phyloP scores from a whole-genome alignment of 1,140 invertebrate genomes.

The Riptortus pedestris region DNA sequence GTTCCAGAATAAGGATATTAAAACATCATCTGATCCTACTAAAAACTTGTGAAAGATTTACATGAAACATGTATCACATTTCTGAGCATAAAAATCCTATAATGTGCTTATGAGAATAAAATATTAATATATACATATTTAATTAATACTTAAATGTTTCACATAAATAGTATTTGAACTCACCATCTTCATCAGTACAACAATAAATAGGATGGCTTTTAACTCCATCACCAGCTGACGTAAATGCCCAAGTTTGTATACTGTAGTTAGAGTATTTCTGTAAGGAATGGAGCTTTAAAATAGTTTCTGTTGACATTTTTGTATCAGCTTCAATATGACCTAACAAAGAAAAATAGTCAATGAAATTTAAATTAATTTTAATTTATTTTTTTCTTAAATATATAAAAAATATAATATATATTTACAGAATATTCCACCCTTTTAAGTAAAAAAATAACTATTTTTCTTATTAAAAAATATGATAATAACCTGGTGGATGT shows the following conservation, averaged over 20 bases:
- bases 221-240: slow-evolving; percentile 45
- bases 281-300: slow-evolving; percentile 34
- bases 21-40: too few species aligned
- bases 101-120: too few species aligned
- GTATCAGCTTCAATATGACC: slow-evolving; percentile 32
- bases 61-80: too few species aligned
- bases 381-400: background rate
- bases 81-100: too few species aligned
- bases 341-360: slow-evolving; percentile 12
- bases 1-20: too few species aligned
- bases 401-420: background rate
- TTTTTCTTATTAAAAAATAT: background rate
- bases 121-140: too few species aligned
- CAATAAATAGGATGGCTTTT: slow-evolving; percentile 42
- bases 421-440: background rate
- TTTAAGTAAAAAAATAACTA: background rate
- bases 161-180: too few species aligned
- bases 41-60: too few species aligned
- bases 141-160: too few species aligned
- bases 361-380: background rate
- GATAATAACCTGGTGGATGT: slow-evolving; percentile 23
- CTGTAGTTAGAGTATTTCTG: slow-evolving; percentile 47
- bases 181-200: slow-evolving; percentile 40
- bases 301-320: slow-evolving; percentile 27
- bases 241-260: slow-evolving; percentile 48